Conservation (phyloP, 2,797 vertebrate species). For the Peromyscus aztecus region DNA sequence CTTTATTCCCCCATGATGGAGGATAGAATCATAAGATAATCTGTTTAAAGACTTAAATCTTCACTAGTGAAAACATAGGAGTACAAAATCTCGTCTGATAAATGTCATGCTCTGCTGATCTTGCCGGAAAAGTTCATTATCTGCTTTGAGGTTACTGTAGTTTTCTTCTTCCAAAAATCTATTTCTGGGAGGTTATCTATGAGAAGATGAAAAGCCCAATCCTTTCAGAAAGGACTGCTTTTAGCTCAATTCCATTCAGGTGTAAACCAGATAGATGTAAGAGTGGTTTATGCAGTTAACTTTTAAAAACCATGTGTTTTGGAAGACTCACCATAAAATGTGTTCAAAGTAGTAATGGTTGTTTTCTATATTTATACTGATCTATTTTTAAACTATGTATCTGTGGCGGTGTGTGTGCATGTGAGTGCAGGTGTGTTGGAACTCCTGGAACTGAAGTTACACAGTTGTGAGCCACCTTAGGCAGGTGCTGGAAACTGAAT, state of each 20-base stretch:
- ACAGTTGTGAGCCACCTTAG: neutral
- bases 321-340: constrained; percentile 41
- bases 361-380: constrained; percentile 42
- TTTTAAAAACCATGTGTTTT: constrained; percentile 61
- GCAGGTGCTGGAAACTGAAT: neutral
- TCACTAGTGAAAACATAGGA: constrained; percentile 22
- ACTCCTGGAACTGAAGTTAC: neutral
- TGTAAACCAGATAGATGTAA: constrained; percentile 42
- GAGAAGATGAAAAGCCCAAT: constrained; percentile 51
- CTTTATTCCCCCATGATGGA: constrained; percentile 20
- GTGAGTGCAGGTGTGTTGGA: neutral
- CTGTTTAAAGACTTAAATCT: constrained; percentile 56
- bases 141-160: constrained; percentile 52
- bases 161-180: neutral
- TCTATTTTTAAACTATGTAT: neutral
- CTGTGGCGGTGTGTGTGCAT: too few species aligned
- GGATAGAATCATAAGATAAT: neutral
- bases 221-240: constrained; percentile 59
- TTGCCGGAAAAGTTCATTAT: constrained; percentile 21
- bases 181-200: constrained; percentile 34
- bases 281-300: constrained; percentile 31
- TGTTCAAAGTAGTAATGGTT: constrained; percentile 37
- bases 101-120: constrained; percentile 25
- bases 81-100: neutral
- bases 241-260: constrained; percentile 60